phyloP scores from a whole-genome alignment of 2,113 vertebrate genomes.

The Lamprotornis superbus region DNA sequence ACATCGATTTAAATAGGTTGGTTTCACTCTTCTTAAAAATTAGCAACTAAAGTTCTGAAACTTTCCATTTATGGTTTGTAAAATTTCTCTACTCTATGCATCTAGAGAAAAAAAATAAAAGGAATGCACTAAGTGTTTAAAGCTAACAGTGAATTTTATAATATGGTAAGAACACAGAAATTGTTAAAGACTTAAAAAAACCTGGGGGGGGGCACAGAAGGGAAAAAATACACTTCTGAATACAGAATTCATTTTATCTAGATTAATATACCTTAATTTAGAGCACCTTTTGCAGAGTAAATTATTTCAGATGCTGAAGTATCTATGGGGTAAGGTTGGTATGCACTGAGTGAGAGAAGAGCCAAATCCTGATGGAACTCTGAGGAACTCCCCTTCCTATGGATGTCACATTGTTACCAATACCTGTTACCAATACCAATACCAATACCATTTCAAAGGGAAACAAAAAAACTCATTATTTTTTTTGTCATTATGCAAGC shows the following conservation, averaged over 20 bases:
- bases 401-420: not conserved
- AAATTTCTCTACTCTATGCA: not conserved
- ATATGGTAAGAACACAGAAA: not conserved
- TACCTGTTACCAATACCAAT: not conserved
- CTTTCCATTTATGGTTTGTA: not conserved
- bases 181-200: not conserved
- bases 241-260: not conserved
- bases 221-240: not conserved
- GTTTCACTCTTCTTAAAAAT: not conserved
- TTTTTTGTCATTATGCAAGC: not conserved
- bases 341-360: not conserved
- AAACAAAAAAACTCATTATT: not conserved
- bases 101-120: not conserved
- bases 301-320: not conserved
- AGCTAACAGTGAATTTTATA: not conserved
- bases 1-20: not conserved
- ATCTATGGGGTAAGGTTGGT: not conserved
- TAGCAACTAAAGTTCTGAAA: not conserved
- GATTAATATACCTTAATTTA: not conserved
- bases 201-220: fast-evolving
- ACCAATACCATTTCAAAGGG: not conserved
- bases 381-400: not conserved
- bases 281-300: not conserved
- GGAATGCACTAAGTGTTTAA: not conserved
- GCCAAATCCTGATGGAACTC: not conserved